phyloP scores from a whole-genome alignment of 2,888 invertebrate species.

The Malthinus flaveolus region DNA sequence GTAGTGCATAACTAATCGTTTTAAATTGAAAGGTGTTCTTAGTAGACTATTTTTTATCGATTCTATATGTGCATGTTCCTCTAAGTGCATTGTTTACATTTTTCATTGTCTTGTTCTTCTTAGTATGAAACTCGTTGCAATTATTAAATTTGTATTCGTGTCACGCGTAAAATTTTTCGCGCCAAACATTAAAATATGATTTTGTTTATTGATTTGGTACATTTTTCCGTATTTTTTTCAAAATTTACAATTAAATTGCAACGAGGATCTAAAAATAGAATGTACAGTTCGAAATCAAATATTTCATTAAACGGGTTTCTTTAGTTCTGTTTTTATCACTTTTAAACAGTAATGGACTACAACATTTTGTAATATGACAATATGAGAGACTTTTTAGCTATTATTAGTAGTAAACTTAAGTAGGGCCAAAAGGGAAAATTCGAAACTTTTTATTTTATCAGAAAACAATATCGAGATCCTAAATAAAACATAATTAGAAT shows the following conservation, averaged over 20 bases:
- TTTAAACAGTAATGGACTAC: too few species aligned
- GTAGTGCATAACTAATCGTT: neutral
- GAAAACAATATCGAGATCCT: too few species aligned
- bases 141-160: slow-evolving; percentile 12
- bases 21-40: slow-evolving; percentile 24
- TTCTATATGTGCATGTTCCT: slow-evolving; percentile 25
- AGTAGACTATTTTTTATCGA: slow-evolving; percentile 28
- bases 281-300: neutral
- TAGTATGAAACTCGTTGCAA: slow-evolving; percentile 17
- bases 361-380: too few species aligned
- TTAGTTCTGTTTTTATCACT: too few species aligned
- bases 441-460: too few species aligned
- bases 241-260: neutral
- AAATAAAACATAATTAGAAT: too few species aligned
- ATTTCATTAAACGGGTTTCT: neutral
- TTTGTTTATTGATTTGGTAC: neutral
- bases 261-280: neutral
- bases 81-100: slow-evolving; percentile 36
- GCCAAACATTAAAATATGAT: slow-evolving; percentile 7
- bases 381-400: too few species aligned
- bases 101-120: slow-evolving; percentile 28
- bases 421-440: too few species aligned
- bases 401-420: too few species aligned
- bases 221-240: neutral
- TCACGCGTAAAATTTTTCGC: neutral